phyloP scores from a whole-genome alignment of 2,797 vertebrate genomes.

The Sebastes glaucus region DNA sequence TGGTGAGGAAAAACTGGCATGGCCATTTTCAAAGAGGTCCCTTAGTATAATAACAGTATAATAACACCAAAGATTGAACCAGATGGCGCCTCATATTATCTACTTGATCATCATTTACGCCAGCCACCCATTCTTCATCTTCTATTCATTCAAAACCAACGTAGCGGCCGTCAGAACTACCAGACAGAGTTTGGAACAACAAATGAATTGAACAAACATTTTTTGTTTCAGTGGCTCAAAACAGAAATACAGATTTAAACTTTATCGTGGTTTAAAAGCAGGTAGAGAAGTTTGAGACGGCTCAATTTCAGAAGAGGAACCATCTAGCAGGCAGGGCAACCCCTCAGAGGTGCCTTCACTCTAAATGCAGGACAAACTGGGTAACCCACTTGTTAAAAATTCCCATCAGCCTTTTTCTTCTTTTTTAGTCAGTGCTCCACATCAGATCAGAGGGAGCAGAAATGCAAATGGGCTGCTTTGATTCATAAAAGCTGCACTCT shows the following conservation, averaged over 20 bases:
- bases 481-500: background rate
- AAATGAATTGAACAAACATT: background rate
- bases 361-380: conserved; percentile 8
- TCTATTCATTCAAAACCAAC: background rate
- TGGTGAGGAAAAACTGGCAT: no score
- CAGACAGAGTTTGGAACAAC: background rate
- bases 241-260: background rate
- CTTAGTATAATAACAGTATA: no score
- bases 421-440: conserved; percentile 10
- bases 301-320: background rate
- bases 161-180: fast-evolving
- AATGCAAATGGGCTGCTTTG: background rate
- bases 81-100: background rate
- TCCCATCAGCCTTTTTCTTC: conserved; percentile 8
- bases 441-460: background rate
- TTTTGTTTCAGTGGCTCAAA: background rate
- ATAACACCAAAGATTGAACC: background rate
- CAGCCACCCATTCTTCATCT: background rate
- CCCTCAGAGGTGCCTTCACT: background rate
- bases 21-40: no score
- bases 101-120: background rate
- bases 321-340: background rate
- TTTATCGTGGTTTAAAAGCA: background rate
- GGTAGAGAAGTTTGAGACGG: background rate
- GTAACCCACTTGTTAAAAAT: conserved; percentile 33